A percentile compares a stretch with the other conserved stretches of the same genome.
These are phyloP conservation scores for Euplagia quadripunctaria DNA, from an alignment of 2,888 invertebrate genomes.

Conservation along the genomic window DNA sequence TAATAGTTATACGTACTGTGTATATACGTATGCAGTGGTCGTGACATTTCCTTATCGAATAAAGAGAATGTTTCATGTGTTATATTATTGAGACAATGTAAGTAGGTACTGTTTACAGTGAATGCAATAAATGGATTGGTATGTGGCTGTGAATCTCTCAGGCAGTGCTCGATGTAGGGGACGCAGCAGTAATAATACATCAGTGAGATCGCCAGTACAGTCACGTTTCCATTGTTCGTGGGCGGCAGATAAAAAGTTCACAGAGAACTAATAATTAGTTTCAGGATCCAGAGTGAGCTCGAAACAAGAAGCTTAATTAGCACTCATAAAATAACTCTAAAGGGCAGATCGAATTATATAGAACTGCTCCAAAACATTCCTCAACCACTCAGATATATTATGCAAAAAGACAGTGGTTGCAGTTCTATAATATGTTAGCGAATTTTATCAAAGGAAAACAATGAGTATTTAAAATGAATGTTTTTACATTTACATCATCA, in stretches of 20 bases:
- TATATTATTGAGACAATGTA: conserved; percentile 18
- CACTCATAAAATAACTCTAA: conserved; percentile 70
- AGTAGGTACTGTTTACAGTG: conserved; percentile 17
- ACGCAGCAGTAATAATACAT: conserved; percentile 64
- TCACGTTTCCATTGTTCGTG: conserved; percentile 85
- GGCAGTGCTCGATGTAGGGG: conserved; percentile 54
- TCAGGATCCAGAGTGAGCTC: conserved; percentile 72
- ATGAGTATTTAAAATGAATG: not conserved
- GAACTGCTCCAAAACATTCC: conserved; percentile 19
- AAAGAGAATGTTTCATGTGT: conserved; percentile 46
- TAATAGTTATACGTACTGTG: conserved; percentile 44
- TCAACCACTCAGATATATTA: not conserved
- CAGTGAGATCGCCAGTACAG: conserved; percentile 75
- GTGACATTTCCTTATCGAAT: conserved; percentile 67
- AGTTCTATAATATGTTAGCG: not conserved
- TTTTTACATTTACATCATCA: no score
- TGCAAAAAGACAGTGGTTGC: not conserved
- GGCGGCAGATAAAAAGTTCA: conserved; percentile 82
- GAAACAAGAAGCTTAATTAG: conserved; percentile 83
- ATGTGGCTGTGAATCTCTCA: conserved; percentile 31
- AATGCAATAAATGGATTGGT: conserved; percentile 37
- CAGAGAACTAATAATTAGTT: conserved; percentile 82
- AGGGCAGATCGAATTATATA: conserved; percentile 30
- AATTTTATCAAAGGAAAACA: not conserved
- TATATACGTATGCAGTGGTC: conserved; percentile 16